Conservation (phyloP, 2,113 vertebrate species). For the Acrocephalus kingi region DNA sequence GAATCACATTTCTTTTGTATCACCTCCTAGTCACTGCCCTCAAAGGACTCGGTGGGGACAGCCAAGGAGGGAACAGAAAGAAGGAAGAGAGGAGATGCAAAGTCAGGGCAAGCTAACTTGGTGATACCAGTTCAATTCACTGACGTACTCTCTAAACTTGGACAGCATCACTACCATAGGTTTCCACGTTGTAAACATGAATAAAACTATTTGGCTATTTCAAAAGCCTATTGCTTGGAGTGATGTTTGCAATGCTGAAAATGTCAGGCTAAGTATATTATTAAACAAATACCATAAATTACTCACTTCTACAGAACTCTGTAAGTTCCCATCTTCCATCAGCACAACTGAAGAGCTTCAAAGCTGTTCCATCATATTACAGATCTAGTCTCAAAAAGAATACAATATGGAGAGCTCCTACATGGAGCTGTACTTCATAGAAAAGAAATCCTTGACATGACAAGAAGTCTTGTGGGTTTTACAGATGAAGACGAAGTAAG, state of each 20-base stretch:
- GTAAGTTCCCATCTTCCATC: background rate
- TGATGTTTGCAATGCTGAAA: background rate
- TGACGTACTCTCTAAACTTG: background rate
- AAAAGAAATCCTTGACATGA: background rate
- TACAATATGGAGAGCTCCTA: background rate
- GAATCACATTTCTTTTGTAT: background rate
- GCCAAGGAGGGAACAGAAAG: background rate
- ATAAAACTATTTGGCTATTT: background rate
- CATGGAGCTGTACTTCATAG: background rate
- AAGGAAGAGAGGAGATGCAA: background rate
- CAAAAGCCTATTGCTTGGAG: background rate
- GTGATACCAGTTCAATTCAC: background rate
- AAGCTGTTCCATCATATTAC: background rate
- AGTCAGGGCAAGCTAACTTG: background rate
- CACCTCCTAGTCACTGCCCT: background rate
- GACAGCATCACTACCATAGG: background rate
- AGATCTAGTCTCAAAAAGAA: background rate
- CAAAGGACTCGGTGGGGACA: background rate
- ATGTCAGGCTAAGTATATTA: background rate
- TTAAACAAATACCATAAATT: background rate
- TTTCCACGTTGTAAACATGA: background rate
- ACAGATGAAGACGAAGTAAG: background rate
- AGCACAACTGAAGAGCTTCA: background rate
- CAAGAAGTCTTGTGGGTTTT: background rate
- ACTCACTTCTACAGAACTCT: background rate